Percentiles rank a stretch among this genome's conserved stretches.
Conservation (phyloP, 2,888 invertebrate species). For the Nomada lathburiana region DNA sequence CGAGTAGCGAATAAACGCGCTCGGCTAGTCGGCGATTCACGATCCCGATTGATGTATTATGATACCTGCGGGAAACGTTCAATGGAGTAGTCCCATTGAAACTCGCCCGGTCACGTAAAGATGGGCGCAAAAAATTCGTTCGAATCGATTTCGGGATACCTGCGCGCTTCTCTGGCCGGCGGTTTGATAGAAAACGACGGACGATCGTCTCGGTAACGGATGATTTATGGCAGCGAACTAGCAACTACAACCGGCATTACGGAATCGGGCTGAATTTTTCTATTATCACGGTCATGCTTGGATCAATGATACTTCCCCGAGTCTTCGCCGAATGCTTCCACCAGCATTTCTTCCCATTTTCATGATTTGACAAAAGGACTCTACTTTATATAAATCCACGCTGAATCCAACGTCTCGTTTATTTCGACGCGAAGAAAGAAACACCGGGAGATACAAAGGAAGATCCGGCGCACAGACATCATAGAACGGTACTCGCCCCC, state of each 20-base stretch:
- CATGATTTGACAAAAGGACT: background rate
- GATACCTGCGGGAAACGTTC: slow-evolving; percentile 6
- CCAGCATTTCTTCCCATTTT: background rate
- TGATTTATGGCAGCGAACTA: slow-evolving; percentile 50
- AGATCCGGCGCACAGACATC: no score
- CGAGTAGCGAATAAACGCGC: slow-evolving; percentile 1
- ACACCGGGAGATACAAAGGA: no score
- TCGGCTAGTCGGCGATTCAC: background rate
- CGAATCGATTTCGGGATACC: background rate
- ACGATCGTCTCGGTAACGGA: slow-evolving; percentile 43
- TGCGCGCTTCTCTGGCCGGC: slow-evolving; percentile 3
- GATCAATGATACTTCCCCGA: background rate
- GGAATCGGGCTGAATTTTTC: slow-evolving; percentile 1
- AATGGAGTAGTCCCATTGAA: background rate
- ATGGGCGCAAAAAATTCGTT: slow-evolving; percentile 18
- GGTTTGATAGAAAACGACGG: slow-evolving; percentile 22
- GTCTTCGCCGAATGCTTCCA: background rate
- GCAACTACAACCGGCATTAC: slow-evolving; percentile 13
- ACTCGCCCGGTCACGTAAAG: background rate
- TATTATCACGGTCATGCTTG: slow-evolving; percentile 14
- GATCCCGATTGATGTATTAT: background rate
- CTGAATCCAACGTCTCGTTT: background rate
- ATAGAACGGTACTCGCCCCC: no score
- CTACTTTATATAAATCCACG: no score
- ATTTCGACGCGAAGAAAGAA: background rate